A percentile compares a stretch with the other conserved stretches of the same genome.
These are phyloP conservation scores for Cosmorhoe ocellata DNA, from an alignment of 2,888 invertebrate species.

Conservation along the genomic window DNA sequence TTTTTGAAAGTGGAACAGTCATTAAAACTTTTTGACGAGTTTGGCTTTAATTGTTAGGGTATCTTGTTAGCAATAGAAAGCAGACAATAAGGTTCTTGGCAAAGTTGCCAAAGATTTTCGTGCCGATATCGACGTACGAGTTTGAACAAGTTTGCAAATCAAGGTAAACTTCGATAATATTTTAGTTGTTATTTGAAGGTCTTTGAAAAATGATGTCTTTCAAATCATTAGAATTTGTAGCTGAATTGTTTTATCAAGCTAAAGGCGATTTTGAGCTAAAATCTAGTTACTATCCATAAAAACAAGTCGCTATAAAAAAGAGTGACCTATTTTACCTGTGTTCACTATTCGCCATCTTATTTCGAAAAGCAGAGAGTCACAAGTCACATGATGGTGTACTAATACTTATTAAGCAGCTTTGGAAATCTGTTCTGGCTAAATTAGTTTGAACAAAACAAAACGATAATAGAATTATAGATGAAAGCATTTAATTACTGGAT, in stretches of 20 bases:
- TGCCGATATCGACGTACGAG: slow-evolving; percentile 21
- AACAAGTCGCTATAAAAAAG: too few relatives aligned
- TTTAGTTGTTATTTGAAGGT: slow-evolving; percentile 13
- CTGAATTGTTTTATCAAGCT: too few relatives aligned
- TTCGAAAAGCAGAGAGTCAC: too few relatives aligned
- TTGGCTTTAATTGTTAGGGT: slow-evolving; percentile 66
- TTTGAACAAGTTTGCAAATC: slow-evolving; percentile 26
- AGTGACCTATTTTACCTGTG: too few relatives aligned
- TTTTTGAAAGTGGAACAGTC: slow-evolving; percentile 59
- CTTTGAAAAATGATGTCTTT: not conserved
- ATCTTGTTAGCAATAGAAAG: slow-evolving; percentile 56
- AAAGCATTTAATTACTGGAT: not conserved
- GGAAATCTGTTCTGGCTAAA: too few relatives aligned
- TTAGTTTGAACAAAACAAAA: too few relatives aligned
- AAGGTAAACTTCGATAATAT: slow-evolving; percentile 13
- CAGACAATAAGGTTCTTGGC: slow-evolving; percentile 39
- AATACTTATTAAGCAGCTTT: too few relatives aligned
- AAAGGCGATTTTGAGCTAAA: too few relatives aligned
- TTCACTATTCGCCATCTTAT: too few relatives aligned
- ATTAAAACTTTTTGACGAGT: slow-evolving; percentile 74
- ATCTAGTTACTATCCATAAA: too few relatives aligned
- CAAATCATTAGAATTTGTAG: too few relatives aligned
- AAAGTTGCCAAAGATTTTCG: slow-evolving; percentile 31
- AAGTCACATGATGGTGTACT: too few relatives aligned
- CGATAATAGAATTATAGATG: not conserved